A percentile compares a stretch with the other conserved stretches of the same genome.
phyloP scores from a whole-genome alignment of 2,888 invertebrate species.

The Phragmatobia fuliginosa region DNA sequence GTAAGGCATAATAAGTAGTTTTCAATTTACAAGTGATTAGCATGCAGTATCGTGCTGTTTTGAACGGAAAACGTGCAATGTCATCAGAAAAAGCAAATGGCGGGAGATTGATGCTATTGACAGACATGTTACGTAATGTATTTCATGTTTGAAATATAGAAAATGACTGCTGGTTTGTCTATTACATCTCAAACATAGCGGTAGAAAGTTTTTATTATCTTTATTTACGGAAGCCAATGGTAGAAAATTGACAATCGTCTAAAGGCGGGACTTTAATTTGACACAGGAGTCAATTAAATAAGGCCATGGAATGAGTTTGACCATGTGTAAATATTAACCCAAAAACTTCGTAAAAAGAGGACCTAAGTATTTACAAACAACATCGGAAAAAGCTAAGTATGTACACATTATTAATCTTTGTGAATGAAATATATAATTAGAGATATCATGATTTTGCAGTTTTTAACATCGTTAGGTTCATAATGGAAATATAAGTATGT shows the following conservation, averaged over 20 bases:
- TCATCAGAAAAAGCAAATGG: constrained; percentile 38
- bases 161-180: neutral
- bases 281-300: neutral
- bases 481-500: neutral
- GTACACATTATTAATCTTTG: neutral
- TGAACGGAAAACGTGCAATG: constrained; percentile 25
- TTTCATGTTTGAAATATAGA: constrained; percentile 8
- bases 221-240: too few relatives aligned
- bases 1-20: constrained; percentile 12
- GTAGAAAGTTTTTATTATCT: constrained; percentile 5
- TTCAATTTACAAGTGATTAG: constrained; percentile 29
- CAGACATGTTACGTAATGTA: constrained; percentile 20
- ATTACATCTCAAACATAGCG: neutral
- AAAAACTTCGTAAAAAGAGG: neutral
- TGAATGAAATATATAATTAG: neutral
- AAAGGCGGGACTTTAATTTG: neutral
- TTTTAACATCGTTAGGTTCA: too few relatives aligned
- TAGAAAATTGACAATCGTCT: too few relatives aligned
- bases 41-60: constrained; percentile 31
- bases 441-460: too few relatives aligned
- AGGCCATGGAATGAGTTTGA: neutral
- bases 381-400: neutral
- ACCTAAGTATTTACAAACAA: neutral
- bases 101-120: constrained; percentile 16
- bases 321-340: too few relatives aligned